Evolutionary conservation across 2,797 vertebrate genomes (phyloP).

Genomic region (Intellagama lesueurii): DNA sequence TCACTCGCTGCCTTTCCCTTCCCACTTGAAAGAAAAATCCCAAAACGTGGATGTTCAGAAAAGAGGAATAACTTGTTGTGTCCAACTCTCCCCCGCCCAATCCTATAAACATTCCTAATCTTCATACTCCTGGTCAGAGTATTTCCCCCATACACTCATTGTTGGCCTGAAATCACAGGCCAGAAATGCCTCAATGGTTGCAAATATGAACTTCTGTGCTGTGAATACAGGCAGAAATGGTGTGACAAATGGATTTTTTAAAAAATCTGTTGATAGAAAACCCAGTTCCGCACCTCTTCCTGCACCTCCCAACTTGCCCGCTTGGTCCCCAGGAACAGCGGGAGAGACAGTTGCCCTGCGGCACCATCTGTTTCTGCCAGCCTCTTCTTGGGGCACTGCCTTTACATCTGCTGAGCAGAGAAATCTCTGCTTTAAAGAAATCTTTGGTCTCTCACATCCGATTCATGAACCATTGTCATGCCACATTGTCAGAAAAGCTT

Average conservation of each 20-base stretch:
- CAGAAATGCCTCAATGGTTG: slow-evolving; percentile 81
- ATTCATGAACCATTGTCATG: slow-evolving; percentile 70
- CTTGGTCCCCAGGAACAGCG: slow-evolving; percentile 77
- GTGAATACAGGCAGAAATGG: slow-evolving; percentile 81
- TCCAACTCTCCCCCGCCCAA: slow-evolving; percentile 14
- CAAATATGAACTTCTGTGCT: slow-evolving; percentile 83
- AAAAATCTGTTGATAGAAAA: slow-evolving; percentile 83
- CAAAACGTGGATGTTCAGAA: slow-evolving; percentile 34
- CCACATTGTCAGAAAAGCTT: slow-evolving; percentile 51
- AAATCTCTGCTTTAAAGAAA: slow-evolving; percentile 78
- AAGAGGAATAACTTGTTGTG: slow-evolving; percentile 51
- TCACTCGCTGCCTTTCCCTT: background rate
- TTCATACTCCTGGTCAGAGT: slow-evolving; percentile 43
- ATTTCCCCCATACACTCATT: slow-evolving; percentile 31
- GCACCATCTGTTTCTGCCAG: slow-evolving; percentile 89
- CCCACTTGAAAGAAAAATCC: slow-evolving; percentile 63
- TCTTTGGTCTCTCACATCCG: slow-evolving; percentile 67
- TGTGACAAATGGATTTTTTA: slow-evolving; percentile 87
- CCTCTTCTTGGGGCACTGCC: slow-evolving; percentile 75
- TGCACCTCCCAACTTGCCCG: slow-evolving; percentile 70
- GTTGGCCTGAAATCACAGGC: slow-evolving; percentile 61
- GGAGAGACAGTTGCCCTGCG: slow-evolving; percentile 81
- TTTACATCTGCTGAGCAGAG: slow-evolving; percentile 82
- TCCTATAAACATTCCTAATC: slow-evolving; percentile 43
- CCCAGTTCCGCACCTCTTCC: slow-evolving; percentile 66